Conservation (phyloP, 1,140 invertebrate species). For the Dendroctonus ponderosae region DNA sequence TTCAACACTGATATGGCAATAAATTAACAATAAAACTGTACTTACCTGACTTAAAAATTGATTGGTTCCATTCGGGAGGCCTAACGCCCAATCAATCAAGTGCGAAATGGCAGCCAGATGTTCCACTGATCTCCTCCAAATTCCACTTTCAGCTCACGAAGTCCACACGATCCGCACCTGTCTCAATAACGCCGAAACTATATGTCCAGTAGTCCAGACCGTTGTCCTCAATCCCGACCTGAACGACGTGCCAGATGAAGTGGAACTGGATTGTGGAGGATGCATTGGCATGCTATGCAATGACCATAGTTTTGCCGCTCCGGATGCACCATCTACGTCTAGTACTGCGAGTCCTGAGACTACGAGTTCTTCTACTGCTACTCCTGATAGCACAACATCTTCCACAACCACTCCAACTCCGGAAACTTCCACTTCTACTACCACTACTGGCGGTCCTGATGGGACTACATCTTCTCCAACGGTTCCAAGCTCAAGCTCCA, state of each 20-base stretch:
- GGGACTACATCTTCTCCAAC: no score
- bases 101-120: neutral
- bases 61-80: neutral
- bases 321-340: neutral
- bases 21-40: neutral
- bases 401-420: neutral
- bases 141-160: slow-evolving; percentile 7
- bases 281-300: slow-evolving; percentile 4
- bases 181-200: slow-evolving; percentile 4
- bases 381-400: neutral
- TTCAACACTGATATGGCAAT: no score
- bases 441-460: neutral
- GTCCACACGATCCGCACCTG: slow-evolving; percentile 7
- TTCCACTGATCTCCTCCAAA: neutral
- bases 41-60: neutral
- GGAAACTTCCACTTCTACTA: slow-evolving; percentile 1
- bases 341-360: neutral
- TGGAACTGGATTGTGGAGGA: slow-evolving; percentile 11
- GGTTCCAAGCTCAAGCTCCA: no score
- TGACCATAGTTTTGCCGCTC: slow-evolving; percentile 2
- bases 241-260: neutral
- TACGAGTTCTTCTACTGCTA: neutral
- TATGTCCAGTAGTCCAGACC: neutral
- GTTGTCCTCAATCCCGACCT: slow-evolving; percentile 3
- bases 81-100: neutral